These are phyloP conservation scores for Anoplolepis gracilipes DNA, from an alignment of 1,140 invertebrate genomes.

Conservation along the genomic window DNA sequence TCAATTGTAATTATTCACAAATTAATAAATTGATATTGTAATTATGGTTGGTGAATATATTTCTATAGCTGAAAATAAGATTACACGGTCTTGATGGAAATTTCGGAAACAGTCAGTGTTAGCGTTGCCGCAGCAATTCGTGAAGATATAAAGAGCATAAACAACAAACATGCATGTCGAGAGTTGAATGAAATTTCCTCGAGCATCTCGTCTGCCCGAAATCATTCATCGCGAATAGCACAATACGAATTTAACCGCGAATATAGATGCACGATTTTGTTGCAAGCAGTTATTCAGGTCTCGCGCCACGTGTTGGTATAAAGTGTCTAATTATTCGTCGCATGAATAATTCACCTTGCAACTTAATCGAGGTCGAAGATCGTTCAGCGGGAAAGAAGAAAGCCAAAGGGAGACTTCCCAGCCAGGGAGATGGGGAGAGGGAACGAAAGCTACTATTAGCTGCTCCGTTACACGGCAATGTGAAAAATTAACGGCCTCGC, in stretches of 20 bases:
- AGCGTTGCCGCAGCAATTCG: slow-evolving; percentile 20
- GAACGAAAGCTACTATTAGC: slow-evolving; percentile 51
- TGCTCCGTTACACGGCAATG: slow-evolving; percentile 54
- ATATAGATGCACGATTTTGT: slow-evolving; percentile 25
- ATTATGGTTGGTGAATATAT: neutral
- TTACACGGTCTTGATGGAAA: neutral
- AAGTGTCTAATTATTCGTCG: slow-evolving; percentile 75
- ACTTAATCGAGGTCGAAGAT: slow-evolving; percentile 62
- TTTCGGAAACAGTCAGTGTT: neutral
- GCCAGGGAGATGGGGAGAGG: too few species aligned
- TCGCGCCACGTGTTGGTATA: slow-evolving; percentile 52
- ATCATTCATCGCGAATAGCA: slow-evolving; percentile 31
- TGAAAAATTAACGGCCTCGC: slow-evolving; percentile 57
- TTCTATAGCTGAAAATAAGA: slow-evolving; percentile 5
- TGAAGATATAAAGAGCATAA: slow-evolving; percentile 28
- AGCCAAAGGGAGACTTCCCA: neutral
- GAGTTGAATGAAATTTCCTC: slow-evolving; percentile 27
- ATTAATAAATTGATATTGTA: slow-evolving; percentile 10
- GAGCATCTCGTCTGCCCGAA: slow-evolving; percentile 3
- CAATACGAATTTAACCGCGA: slow-evolving; percentile 61
- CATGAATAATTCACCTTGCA: slow-evolving; percentile 76
- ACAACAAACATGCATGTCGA: neutral
- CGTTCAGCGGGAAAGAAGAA: slow-evolving; percentile 25
- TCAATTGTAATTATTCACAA: neutral
- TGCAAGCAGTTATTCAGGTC: slow-evolving; percentile 22